Base-by-base conservation (phyloP, 1,140 invertebrate genomes). In the Drosophila bipectinata region DNA sequence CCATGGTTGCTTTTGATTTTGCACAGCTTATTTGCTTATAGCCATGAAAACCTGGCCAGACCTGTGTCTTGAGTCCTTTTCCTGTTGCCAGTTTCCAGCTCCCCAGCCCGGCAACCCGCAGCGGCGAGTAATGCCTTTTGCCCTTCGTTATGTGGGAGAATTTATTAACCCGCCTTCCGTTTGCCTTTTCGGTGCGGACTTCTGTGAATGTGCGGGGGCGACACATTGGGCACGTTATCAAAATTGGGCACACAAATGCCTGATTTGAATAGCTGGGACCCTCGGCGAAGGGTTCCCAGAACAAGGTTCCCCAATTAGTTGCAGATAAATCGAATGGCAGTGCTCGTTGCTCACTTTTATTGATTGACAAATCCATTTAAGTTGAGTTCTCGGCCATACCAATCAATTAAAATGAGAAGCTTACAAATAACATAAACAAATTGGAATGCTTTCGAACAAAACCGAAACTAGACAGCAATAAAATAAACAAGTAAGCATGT, bases 21-120 rank as follows among this genome's bases (percentile, higher is more conserved):
- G 63, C 79, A 62, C 55, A 88, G 83, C 83, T 88, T 88, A 88
- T 89, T 88, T 87, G 59, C 83, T 88, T 87, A 89, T 72, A 68
- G 72, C 72, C 60, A 57, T 68, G 82, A 81, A 85, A 87, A 87
- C 74, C 75, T 73, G 57, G 59, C 66, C 58, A 58, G 53, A 47
- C n/a, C 26, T 24, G 66, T 47, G 62, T 56, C 51, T 48, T 52
- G 56, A 48, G 48, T 77, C 60, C 61, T 56, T 52, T 56, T 48
- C 47, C 60, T 60, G 45, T 72, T 75, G 30, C 37, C 56, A 47
- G 15, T 18, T 45, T 54, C 53, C 18, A 53, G 32, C 9, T 44
- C 1, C 10, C 18, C 10, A 14, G 34, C 12, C 32, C 41, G n/a
- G 24, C 6, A 5, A 3, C 26, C 26, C 1, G 26, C 24, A 28